phyloP scores from a whole-genome alignment of 2,113 vertebrate species.

The Gymnobelideus leadbeateri region DNA sequence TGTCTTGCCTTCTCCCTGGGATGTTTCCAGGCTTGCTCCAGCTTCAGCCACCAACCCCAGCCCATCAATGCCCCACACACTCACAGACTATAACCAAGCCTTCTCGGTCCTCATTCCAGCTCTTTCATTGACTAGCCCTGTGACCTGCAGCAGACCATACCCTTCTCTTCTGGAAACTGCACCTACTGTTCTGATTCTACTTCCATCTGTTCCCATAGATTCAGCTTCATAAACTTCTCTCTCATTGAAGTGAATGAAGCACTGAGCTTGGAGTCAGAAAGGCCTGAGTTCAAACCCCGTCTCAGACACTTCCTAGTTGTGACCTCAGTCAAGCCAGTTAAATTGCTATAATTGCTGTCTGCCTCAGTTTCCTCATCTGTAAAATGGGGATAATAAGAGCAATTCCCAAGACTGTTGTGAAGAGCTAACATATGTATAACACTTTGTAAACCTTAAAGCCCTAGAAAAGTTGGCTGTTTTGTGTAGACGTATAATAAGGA shows the following conservation, averaged over 20 bases:
- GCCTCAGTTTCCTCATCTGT: too few relatives aligned
- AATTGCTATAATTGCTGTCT: too few relatives aligned
- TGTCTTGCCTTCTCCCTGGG: not conserved
- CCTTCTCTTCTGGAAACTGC: not conserved
- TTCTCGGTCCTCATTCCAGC: not conserved
- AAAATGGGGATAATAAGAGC: too few relatives aligned
- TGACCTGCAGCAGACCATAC: not conserved
- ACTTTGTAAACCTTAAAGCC: too few relatives aligned
- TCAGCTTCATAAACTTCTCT: not conserved
- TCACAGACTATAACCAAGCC: not conserved
- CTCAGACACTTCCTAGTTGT: too few relatives aligned
- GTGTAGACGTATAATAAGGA: too few relatives aligned
- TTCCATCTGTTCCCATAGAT: not conserved
- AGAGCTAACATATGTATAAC: too few relatives aligned
- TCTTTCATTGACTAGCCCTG: not conserved
- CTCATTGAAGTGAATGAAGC: not conserved
- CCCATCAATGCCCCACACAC: not conserved
- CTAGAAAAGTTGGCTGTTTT: too few relatives aligned
- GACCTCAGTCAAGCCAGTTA: too few relatives aligned
- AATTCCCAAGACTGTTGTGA: too few relatives aligned
- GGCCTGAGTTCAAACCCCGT: too few relatives aligned
- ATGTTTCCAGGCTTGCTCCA: conserved; percentile 14
- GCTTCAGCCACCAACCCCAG: not conserved
- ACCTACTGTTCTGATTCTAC: not conserved
- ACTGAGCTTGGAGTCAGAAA: too few relatives aligned